Base-by-base conservation (phyloP, 2,888 invertebrate genomes). In the Diabrotica balteata region DNA sequence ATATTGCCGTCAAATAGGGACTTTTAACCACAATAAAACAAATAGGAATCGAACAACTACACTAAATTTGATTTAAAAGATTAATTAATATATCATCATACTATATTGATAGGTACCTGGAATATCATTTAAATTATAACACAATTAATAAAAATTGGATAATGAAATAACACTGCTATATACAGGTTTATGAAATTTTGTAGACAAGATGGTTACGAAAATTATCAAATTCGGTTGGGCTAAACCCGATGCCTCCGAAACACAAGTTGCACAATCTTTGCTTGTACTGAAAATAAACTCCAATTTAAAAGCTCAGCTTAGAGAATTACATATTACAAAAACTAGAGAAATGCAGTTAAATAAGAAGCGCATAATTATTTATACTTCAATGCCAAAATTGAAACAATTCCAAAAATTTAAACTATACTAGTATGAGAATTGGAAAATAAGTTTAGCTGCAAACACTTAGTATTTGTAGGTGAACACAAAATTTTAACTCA, bases 371-470 rank as follows among this genome's bases (percentile, higher is more conserved):
- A 94, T 98, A 84, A 96, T 99, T 83, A 96, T 99, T 85, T 98
- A 97, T 83, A 98, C 99, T 80, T 99, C 99, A 71, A 97, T 98
- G 87, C 98, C 98, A 72, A 98, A 98, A 86, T 88, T 98, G 86
- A 96, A 94, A 86, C 91, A 93, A 69, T 99, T 97, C 90, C 98
- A 99, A 86, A 98, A 98, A 86, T 93, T 78, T 98, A 99, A 86
- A 94, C 94, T 75, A 90, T 97, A 76, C 87, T 99, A 80, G 98
- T 99, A 55, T 91, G 98, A 79, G 99, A 99, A 85, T 86, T 99
- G 81, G 99, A 99, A 85, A 99, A 99, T 91, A 99, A 99, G 84
- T 98, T 99, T 88, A 97, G 96, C 80, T 98, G 98, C 73, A 97
- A 97, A 85, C 97, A 98, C 84, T 98, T 99, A 10, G 97, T 99